Evolutionary conservation across 2,888 invertebrate species (phyloP).

Genomic region (Agrochola lychnidis): DNA sequence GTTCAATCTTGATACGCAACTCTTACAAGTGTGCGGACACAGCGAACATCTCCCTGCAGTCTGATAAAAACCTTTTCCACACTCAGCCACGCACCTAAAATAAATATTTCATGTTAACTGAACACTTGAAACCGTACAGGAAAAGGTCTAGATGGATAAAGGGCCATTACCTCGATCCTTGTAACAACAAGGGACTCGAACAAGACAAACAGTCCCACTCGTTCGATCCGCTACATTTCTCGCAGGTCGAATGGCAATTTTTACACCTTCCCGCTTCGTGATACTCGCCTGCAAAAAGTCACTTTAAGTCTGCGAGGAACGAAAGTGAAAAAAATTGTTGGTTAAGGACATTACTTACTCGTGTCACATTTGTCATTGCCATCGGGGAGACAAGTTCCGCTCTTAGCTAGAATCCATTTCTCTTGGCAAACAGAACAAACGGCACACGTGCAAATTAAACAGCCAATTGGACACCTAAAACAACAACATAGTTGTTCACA

Average conservation of each 20-base stretch:
- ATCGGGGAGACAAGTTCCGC: slow-evolving; percentile 93
- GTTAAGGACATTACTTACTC: slow-evolving; percentile 88
- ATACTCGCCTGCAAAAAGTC: slow-evolving; percentile 92
- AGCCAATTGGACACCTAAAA: slow-evolving; percentile 94
- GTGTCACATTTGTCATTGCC: slow-evolving; percentile 94
- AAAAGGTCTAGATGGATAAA: slow-evolving; percentile 75
- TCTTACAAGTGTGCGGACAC: slow-evolving; percentile 94
- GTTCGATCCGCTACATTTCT: slow-evolving; percentile 95
- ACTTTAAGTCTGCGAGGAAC: slow-evolving; percentile 64
- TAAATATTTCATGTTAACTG: slow-evolving; percentile 66
- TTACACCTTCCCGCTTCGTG: slow-evolving; percentile 94
- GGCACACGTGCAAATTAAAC: slow-evolving; percentile 93
- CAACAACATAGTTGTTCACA: slow-evolving; percentile 44
- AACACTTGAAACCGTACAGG: slow-evolving; percentile 49
- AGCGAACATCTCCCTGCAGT: slow-evolving; percentile 94
- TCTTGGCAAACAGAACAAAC: slow-evolving; percentile 94
- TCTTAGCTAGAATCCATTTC: slow-evolving; percentile 94
- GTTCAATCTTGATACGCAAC: slow-evolving; percentile 94
- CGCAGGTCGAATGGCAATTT: slow-evolving; percentile 96
- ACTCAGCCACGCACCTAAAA: slow-evolving; percentile 93
- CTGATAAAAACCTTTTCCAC: slow-evolving; percentile 94
- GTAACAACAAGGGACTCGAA: slow-evolving; percentile 93
- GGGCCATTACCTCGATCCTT: slow-evolving; percentile 89
- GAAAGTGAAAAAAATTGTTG: slow-evolving; percentile 64
- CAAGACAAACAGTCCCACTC: slow-evolving; percentile 95